Conservation (phyloP, 2,113 vertebrate genomes). For the Rhynchomys soricoides region DNA sequence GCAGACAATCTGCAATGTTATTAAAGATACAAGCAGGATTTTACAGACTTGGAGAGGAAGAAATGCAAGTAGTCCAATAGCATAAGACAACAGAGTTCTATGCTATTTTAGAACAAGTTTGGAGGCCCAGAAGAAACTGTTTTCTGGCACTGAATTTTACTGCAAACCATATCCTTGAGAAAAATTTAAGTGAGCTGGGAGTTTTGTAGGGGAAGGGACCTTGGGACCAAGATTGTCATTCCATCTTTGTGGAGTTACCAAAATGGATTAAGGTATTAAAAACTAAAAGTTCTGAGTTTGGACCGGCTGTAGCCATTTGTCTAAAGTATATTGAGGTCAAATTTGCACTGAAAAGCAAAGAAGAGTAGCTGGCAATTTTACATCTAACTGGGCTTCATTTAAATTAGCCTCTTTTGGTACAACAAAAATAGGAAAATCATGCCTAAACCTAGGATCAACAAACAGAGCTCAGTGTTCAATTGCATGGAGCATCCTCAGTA, state of each 20-base stretch:
- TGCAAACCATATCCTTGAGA: not conserved
- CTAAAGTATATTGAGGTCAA: not conserved
- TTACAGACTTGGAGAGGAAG: not conserved
- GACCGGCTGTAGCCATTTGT: not conserved
- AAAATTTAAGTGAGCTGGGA: not conserved
- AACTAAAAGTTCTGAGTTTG: not conserved
- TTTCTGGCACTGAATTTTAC: not conserved
- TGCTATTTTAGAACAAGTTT: not conserved
- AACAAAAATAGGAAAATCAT: not conserved
- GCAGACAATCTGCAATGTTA: not conserved
- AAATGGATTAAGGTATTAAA: not conserved
- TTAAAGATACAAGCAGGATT: not conserved
- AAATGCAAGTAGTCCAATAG: not conserved
- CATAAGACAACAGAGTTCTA: not conserved
- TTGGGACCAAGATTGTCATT: not conserved
- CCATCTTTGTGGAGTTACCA: not conserved
- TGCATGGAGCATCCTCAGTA: not conserved
- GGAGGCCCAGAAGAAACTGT: not conserved
- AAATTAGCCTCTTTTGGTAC: not conserved
- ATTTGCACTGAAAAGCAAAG: not conserved
- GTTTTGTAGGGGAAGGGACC: not conserved
- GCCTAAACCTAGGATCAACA: not conserved
- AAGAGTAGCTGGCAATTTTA: not conserved
- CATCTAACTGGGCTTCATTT: not conserved
- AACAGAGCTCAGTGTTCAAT: not conserved